Base-by-base conservation (phyloP, 2,113 vertebrate species). In the Damaliscus lunatus region DNA sequence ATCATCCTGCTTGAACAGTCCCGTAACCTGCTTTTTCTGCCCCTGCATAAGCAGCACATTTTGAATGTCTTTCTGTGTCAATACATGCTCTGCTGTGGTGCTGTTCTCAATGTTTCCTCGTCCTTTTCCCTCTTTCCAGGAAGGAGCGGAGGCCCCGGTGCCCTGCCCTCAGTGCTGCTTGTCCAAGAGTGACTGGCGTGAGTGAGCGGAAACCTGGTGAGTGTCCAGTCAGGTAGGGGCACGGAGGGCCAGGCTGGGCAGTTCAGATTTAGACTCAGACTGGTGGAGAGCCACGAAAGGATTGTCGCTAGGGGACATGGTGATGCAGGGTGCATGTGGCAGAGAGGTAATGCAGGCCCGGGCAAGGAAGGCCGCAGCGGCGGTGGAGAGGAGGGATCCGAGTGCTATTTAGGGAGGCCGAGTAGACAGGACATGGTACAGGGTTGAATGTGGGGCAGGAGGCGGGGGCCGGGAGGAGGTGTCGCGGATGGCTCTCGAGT, bases 111-210 rank as follows among this genome's bases (percentile, higher is more conserved):
- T 53, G 11, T 80, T 93, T 55, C 93, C 40, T 96, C n/a, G 46
- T 57, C 31, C 71, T 88, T 53, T 94, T 7, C 33, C 94, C 64
- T 60, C 89, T 94, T 74, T 93, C 82, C 48, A 98, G 98, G 91
- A 98, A 98, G 94, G 97, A 97, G 94, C 17, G 12, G 95, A 94
- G 97, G 96, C 97, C 92, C 92, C 4, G 0, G 92, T 60, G 53
- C 96, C 95, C 52, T 96, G 82, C 92, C 88, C 50, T 92, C 36
- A 2, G 85, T 83, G 85, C 96, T 96, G 91, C 53, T 71, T 74
- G 55, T 97, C 91, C 97, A 55, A 77, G 95, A 98, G 97, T 97
- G 95, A 98, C 95, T 16, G 77, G 84, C 4, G 87, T 93, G 91
- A 94, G 57, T 67, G 67, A 91, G 64, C 60, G n/a, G 25, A 96